Base-by-base conservation (phyloP, 2,113 vertebrate species). In the Caretta caretta region DNA sequence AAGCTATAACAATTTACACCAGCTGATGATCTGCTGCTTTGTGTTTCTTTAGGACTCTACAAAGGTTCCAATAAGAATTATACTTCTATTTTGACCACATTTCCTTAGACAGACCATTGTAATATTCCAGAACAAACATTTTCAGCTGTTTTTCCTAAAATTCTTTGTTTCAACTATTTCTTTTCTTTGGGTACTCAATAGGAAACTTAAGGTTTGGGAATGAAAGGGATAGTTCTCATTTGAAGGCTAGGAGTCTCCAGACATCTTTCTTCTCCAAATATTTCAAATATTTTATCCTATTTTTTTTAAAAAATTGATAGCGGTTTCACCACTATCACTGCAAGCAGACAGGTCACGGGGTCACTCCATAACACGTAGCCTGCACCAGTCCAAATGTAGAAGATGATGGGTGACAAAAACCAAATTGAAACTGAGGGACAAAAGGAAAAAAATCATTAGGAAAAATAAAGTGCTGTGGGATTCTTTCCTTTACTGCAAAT, bases 151-250 rank as follows among this genome's bases (percentile, higher is more conserved):
- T 9, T 89, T 94, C 69, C 27, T 54, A 54, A 92, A 78, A 49
- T 48, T 49, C 0, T 1, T 35, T 4, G 6, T 4, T 57, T 89
- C 4, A 17, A 31, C 90, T 42, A 27, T 50, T 86, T 83, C 1
- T 48, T 87, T 53, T 22, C 84, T 46, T 80, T 3, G 59, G 12
- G 29, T 62, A 62, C 29, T 62, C 49, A 11, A 81, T 1, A 88
- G 6, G 17, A 83, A 86, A 94, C 93, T 56, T 29, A 5, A 84
- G 91, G 72, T 80, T 83, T 91, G n/a, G 12, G 90, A 94, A 12
- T 35, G 31, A 62, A 62, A 35, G 5, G 29, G 29, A 29, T 29
- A 72, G 69, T 5, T 42, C 29, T 87, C 85, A 87, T 59, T 92
- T 59, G 84, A 79, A 4, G 2, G 25, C 3, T n/a, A 82, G 59